These are phyloP conservation scores for Ciconia nigra DNA, from an alignment of 2,797 vertebrate species.

Conservation along the genomic window DNA sequence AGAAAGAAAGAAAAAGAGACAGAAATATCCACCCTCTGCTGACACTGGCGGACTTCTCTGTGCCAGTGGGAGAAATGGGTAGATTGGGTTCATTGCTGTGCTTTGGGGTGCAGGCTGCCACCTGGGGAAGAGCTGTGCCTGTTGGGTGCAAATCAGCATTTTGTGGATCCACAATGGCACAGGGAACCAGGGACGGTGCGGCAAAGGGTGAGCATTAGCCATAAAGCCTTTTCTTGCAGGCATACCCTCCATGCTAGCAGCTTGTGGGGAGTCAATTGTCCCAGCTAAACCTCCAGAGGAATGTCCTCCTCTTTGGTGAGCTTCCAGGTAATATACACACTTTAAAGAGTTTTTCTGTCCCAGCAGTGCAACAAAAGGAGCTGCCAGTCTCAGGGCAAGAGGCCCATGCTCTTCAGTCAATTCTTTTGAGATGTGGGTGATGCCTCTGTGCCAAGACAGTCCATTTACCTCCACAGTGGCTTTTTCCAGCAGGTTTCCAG, in stretches of 20 bases:
- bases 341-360: slow-evolving; percentile 16
- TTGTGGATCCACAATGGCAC: rapidly evolving
- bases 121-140: background rate
- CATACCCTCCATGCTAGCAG: background rate
- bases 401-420: background rate
- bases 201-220: background rate
- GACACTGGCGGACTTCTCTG: background rate
- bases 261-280: background rate
- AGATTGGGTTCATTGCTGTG: background rate
- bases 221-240: background rate
- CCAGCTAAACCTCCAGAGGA: background rate
- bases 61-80: background rate
- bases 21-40: background rate
- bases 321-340: background rate
- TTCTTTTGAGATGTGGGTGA: background rate
- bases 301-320: background rate
- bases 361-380: background rate
- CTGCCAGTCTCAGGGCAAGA: background rate
- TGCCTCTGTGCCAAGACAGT: background rate
- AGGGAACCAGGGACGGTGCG: background rate
- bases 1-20: background rate
- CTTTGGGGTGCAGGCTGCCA: background rate
- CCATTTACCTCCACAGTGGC: slow-evolving; percentile 3
- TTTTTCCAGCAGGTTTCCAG: slow-evolving; percentile 67
- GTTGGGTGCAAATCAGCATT: background rate